Evolutionary conservation across 1,140 invertebrate species (phyloP), one percentile per base, ranked within the genome.

Genomic region (Akabosia matsudoensis): DNA sequence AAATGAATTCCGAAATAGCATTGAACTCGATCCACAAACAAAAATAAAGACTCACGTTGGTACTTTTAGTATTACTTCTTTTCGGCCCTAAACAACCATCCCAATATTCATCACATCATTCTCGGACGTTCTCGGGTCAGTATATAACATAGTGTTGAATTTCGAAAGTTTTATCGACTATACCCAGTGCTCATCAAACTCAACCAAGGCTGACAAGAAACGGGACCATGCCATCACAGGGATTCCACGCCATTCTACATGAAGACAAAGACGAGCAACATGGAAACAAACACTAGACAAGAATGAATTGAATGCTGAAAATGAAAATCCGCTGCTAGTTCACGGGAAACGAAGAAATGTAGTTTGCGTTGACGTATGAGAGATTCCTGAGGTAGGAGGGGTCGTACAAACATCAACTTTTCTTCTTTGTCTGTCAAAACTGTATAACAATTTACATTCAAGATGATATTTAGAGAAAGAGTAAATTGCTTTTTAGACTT

Each of bases 1-100:
- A 67, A 67, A 67, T 67, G 61, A 67, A 67, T 30, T 30, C 61
- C 61, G 13, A 30, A 28, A 67, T 30, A 16, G n/a, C n/a, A n/a
- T n/a, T n/a, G n/a, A n/a, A n/a, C n/a, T n/a, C 37, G 37, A 45
- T 45, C 7, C 37, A 45, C 18, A 18, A 7, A 45, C 37, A 45
- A 45, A 45, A 45, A 18, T 7, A 18, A 45, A 45, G 37, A 45
- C 37, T n/a, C n/a, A n/a, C n/a, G n/a, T n/a, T n/a, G n/a, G 37
- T 10, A 45, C 7, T 45, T 10, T 45, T 45, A 45, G 7, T 45
- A 18, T 45, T 45, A 7, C 37, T 45, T 45, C 37, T 45, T 56
- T 56, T 56, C 3, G n/a, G n/a, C 24, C 4, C 13, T 22, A n/a
- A 13, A 56, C 54, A n/a, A 56, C 54, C 54, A 56, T n/a, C n/a